Evolutionary conservation across 2,888 invertebrate species (phyloP).

Genomic region (Ophion obscuratus): DNA sequence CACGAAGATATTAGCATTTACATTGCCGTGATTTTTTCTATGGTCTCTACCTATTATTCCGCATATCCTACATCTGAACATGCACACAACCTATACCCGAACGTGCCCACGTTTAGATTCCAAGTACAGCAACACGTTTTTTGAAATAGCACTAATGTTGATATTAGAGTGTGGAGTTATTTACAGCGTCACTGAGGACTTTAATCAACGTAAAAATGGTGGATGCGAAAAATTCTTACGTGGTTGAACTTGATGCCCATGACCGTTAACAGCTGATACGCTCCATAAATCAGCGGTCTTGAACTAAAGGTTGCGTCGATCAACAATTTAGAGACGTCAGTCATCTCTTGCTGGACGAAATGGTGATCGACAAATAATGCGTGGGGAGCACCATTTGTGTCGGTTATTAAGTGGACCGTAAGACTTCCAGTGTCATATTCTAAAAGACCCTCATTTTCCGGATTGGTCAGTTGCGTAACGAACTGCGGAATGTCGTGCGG

Average conservation of each 20-base stretch:
- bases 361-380: conserved; percentile 22
- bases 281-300: conserved; percentile 31
- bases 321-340: conserved; percentile 14
- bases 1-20: too few species aligned
- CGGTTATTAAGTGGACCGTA: neutral
- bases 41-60: too few species aligned
- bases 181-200: too few species aligned
- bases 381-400: conserved; percentile 28
- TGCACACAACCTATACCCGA: too few species aligned
- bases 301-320: conserved; percentile 30
- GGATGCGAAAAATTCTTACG: conserved; percentile 25
- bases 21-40: too few species aligned
- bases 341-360: conserved; percentile 32
- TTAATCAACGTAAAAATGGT: too few species aligned
- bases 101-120: too few species aligned
- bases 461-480: neutral
- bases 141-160: too few species aligned
- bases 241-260: conserved; percentile 27
- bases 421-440: conserved; percentile 34
- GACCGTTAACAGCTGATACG: too few species aligned
- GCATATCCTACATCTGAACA: too few species aligned
- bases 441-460: neutral
- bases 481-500: conserved; percentile 31
- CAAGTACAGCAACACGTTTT: too few species aligned
- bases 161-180: too few species aligned